Base-by-base conservation (phyloP, 2,888 invertebrate species). In the Drosophila leonis region DNA sequence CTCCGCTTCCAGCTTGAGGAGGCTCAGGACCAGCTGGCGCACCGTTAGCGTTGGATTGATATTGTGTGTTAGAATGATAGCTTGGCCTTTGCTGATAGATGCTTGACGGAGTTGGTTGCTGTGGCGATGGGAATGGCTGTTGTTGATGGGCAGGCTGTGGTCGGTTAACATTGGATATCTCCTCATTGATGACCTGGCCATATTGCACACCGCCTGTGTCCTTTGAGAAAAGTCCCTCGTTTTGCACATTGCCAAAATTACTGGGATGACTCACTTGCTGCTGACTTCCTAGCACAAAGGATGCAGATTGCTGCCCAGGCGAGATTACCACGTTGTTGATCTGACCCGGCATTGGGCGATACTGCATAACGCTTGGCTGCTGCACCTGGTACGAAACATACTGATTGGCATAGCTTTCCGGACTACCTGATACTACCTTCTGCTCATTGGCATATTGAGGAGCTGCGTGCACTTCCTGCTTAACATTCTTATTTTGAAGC, bases 241-340 rank as follows among this genome's bases (percentile, higher is more conserved):
- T 94, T 35, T 94, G 90, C 0, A 94, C 92, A 2, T 93, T 93
- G 0, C 94, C 94, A 20, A 93, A 93, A 29, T 93, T 92, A 51
- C 93, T 93, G 4, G 83, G 71, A n/a, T 87, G 82, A 2, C 92
- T 92, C 1, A 95, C 95, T 65, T 94, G 94, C 81, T 95, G 95
- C 65, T 95, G 94, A 79, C 95, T 94, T 6, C 95, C 95, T 1
- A 95, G 93, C 0, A 95, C 95, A 83, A 95, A 95, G 0, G 95
- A 94, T 0, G 95, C 95, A 0, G 94, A 95, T 66, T 95, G 94
- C 86, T 95, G 95, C 59, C 94, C 94, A 1, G 95, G 95, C 0
- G 95, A 94, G 51, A 95, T 95, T 35, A 95, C 94, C 33, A 95
- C 94, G 69, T 95, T 95, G 75, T 95, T 95, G n/a, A 95, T 94